Conservation (phyloP, 2,797 vertebrate species). For the Spinibarbus caldwelli region DNA sequence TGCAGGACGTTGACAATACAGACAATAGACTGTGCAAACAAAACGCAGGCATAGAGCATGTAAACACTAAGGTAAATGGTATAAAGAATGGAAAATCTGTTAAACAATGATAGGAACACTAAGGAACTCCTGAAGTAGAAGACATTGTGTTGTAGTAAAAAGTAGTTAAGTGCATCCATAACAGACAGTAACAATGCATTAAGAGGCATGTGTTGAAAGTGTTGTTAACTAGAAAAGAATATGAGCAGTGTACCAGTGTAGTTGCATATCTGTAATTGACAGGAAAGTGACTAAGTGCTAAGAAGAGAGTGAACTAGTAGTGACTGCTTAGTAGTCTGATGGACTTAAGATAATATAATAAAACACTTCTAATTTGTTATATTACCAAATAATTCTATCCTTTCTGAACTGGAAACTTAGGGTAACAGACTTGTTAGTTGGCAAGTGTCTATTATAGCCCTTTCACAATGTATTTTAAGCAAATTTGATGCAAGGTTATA, state of each 20-base stretch:
- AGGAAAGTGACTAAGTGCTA: not conserved
- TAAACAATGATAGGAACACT: not conserved
- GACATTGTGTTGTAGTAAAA: not conserved
- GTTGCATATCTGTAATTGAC: not conserved
- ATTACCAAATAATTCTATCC: not conserved
- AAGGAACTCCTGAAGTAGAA: not conserved
- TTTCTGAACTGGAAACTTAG: not conserved
- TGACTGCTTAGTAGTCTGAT: not conserved
- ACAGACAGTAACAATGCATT: not conserved
- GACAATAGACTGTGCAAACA: not conserved
- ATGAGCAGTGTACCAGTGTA: too few species aligned
- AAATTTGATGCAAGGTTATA: not conserved
- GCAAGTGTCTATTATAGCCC: not conserved
- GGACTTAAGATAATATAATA: not conserved
- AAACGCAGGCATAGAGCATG: not conserved
- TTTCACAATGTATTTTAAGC: conserved; percentile 4
- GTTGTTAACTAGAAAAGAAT: not conserved
- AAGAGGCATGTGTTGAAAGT: not conserved
- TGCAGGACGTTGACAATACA: not conserved
- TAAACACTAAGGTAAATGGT: not conserved
- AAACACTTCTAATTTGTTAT: not conserved
- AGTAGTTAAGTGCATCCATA: not conserved
- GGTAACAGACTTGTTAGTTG: not conserved
- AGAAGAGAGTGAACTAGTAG: not conserved
- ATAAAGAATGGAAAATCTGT: not conserved